A percentile compares a stretch with the other conserved stretches of the same genome.
These are phyloP conservation scores for Smithornis capensis DNA, from an alignment of 2,113 vertebrate genomes.

Conservation along the genomic window DNA sequence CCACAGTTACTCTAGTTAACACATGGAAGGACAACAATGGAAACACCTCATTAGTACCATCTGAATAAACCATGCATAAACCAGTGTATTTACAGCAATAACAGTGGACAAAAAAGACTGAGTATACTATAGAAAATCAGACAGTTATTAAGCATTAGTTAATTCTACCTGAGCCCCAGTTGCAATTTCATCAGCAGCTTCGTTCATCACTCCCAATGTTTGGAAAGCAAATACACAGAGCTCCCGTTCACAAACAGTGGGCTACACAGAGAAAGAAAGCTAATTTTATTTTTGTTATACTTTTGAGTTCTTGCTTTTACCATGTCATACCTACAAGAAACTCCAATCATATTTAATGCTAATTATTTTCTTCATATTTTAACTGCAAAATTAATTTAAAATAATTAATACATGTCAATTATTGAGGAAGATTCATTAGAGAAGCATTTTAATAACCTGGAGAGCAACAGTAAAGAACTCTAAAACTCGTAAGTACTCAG, in stretches of 20 bases:
- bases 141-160: neutral
- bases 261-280: slow-evolving; percentile 64
- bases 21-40: neutral
- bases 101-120: neutral
- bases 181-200: slow-evolving; percentile 91
- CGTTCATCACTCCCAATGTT: slow-evolving; percentile 91
- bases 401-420: neutral
- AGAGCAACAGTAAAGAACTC: neutral
- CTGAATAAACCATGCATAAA: neutral
- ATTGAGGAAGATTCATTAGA: neutral
- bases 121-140: neutral
- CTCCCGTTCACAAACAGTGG: slow-evolving; percentile 89
- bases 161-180: slow-evolving; percentile 89
- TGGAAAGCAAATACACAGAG: slow-evolving; percentile 93
- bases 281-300: neutral
- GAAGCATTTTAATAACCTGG: neutral
- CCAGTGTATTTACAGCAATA: neutral
- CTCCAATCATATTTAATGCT: neutral
- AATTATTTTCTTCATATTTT: neutral
- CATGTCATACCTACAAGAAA: neutral
- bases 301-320: neutral
- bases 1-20: slow-evolving; percentile 8
- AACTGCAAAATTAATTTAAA: neutral
- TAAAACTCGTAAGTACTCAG: neutral
- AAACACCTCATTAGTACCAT: neutral